phyloP scores from a whole-genome alignment of 2,113 vertebrate genomes.

The Nycticebus coucang region DNA sequence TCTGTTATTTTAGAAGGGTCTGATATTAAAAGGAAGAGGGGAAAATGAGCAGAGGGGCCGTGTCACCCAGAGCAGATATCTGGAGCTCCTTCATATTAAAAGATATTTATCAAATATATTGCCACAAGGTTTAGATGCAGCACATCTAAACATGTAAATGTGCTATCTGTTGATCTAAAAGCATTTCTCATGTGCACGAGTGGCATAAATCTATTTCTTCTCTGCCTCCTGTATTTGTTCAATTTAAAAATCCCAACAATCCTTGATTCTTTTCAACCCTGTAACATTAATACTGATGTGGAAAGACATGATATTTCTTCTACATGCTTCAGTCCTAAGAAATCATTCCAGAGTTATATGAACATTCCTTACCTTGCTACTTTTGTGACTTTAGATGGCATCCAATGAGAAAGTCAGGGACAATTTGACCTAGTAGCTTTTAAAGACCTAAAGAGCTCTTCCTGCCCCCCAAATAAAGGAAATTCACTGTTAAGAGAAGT shows the following conservation, averaged over 20 bases:
- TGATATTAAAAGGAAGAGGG: constrained; percentile 48
- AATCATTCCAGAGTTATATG: neutral
- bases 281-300: constrained; percentile 48
- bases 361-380: constrained; percentile 41
- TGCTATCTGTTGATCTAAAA: constrained; percentile 75
- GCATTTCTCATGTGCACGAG: neutral
- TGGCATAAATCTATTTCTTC: constrained; percentile 49
- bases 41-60: constrained; percentile 41
- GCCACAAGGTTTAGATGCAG: constrained; percentile 55
- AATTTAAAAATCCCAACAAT: constrained; percentile 59
- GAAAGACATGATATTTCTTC: constrained; percentile 68
- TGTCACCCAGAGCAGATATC: constrained; percentile 52
- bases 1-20: constrained; percentile 18
- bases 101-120: constrained; percentile 75
- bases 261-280: constrained; percentile 27
- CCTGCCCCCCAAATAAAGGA: neutral
- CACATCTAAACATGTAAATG: constrained; percentile 75
- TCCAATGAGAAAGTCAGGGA: neutral
- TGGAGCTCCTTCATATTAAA: constrained; percentile 68
- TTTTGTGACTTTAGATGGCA: constrained; percentile 11
- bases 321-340: constrained; percentile 38
- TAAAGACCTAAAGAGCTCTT: neutral
- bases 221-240: constrained; percentile 62
- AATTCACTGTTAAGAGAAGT: neutral
- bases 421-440: neutral